Evolutionary conservation across 2,113 vertebrate genomes (phyloP), one percentile per base, ranked within the genome.

Genomic region (Oxygymnocypris stewartii): DNA sequence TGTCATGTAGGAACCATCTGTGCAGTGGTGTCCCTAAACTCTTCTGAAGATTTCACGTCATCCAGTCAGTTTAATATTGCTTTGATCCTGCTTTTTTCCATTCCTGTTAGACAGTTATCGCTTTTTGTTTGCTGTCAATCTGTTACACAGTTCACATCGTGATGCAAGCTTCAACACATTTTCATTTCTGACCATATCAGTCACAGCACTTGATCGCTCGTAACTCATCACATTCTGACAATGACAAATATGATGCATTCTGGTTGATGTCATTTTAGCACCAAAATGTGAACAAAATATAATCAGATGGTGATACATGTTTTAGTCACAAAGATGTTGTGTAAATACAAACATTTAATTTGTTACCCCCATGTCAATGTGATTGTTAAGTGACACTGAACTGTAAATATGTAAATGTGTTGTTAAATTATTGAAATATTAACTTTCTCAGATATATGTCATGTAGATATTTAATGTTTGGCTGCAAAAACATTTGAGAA

Each of bases 61-160:
- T 25, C 78, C 35, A 63, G 54, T 63, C 78, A 40, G 18, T 80
- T 63, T 80, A 63, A 80, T 61, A 57, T 40, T 16, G 20, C 78
- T 80, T 80, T 63, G 57, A 61, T 63, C 57, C 57, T 63, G 23
- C 54, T 25, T 44, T 42, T 63, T 80, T 42, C 18, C 57, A 63
- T 42, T 44, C 57, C 57, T 63, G 79, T 80, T 63, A 42, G 79
- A 63, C 79, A 25, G 23, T 80, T n/a, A 63, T 63, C 11, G 20
- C 79, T 61, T 80, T 61, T 61, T 80, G 79, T 80, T 80, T 61
- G 35, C 51, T 44, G 54, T 80, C 79, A 80, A 37, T 80, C 57
- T 63, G 54, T 80, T 42, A 7, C 51, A 63, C 79, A 63, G 35
- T 44, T 63, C 37, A 63, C 13, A 44, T 63, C 4, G 12, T 63